A percentile compares a stretch with the other conserved stretches of the same genome.
phyloP scores from a whole-genome alignment of 2,797 vertebrate genomes.

The Amazonetta brasiliensis region DNA sequence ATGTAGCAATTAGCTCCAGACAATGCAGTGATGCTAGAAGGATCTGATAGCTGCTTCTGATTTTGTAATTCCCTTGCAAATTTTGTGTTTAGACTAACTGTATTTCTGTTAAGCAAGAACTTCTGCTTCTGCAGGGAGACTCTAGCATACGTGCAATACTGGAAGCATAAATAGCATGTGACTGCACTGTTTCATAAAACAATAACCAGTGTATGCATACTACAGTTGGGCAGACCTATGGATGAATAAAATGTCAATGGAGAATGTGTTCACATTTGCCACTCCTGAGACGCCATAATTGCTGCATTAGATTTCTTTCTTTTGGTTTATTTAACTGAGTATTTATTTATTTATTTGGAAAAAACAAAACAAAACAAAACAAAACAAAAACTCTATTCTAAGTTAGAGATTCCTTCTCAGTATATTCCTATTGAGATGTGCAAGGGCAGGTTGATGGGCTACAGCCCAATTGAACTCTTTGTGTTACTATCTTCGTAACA shows the following conservation, averaged over 20 bases:
- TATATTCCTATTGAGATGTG: not conserved
- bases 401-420: not conserved
- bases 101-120: conserved; percentile 1
- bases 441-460: not conserved
- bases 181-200: not conserved
- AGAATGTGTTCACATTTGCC: not conserved
- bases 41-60: conserved; percentile 12
- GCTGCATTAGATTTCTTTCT: not conserved
- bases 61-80: conserved; percentile 30
- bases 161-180: not conserved
- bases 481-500: not conserved
- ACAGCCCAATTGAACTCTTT: not conserved
- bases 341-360: not conserved
- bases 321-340: not conserved
- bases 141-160: not conserved
- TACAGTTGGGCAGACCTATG: accelerated
- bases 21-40: conserved; percentile 11
- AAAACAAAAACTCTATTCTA: not conserved
- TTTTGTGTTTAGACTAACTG: not conserved
- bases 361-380: accelerated
- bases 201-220: accelerated
- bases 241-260: not conserved
- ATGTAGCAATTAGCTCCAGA: conserved; percentile 39
- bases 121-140: not conserved
- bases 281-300: not conserved